Evolutionary conservation across 2,888 invertebrate species (phyloP).

Genomic region (Dynastes grantii): DNA sequence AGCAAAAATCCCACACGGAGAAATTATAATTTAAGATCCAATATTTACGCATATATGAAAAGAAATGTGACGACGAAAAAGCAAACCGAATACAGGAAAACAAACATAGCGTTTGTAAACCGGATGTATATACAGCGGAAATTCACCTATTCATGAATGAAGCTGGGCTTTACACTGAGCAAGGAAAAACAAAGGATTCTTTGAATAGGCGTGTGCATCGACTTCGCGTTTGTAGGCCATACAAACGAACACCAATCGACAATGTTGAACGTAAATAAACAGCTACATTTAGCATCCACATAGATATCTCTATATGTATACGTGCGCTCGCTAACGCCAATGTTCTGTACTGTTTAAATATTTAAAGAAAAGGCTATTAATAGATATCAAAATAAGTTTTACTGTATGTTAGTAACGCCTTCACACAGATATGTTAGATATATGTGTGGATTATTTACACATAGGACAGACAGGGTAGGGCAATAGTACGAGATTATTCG

Average conservation of each 20-base stretch:
- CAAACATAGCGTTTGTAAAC: conserved; percentile 7
- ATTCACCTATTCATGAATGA: conserved; percentile 17
- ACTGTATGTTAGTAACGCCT: conserved; percentile 27
- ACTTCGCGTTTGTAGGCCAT: conserved; percentile 5
- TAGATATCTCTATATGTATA: neutral
- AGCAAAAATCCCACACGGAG: neutral
- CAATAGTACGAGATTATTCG: no score
- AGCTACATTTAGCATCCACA: conserved; percentile 10
- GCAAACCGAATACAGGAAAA: conserved; percentile 25
- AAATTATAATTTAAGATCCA: conserved; percentile 14
- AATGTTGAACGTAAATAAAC: conserved; percentile 31
- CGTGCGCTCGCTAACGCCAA: neutral
- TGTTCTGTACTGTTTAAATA: conserved; percentile 38
- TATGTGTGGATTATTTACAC: neutral
- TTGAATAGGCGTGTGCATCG: conserved; percentile 24
- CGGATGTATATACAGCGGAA: conserved; percentile 25
- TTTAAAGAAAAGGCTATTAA: conserved; percentile 46
- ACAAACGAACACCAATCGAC: conserved; percentile 18
- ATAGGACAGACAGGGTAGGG: no score
- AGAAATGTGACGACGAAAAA: neutral
- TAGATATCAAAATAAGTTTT: conserved; percentile 38
- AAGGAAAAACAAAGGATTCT: conserved; percentile 14
- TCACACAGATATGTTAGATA: conserved; percentile 45
- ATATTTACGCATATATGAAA: conserved; percentile 20
- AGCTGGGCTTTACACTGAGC: conserved; percentile 12